These are phyloP conservation scores for Oxycera nigricornis DNA, from an alignment of 2,888 invertebrate species.

Conservation along the genomic window DNA sequence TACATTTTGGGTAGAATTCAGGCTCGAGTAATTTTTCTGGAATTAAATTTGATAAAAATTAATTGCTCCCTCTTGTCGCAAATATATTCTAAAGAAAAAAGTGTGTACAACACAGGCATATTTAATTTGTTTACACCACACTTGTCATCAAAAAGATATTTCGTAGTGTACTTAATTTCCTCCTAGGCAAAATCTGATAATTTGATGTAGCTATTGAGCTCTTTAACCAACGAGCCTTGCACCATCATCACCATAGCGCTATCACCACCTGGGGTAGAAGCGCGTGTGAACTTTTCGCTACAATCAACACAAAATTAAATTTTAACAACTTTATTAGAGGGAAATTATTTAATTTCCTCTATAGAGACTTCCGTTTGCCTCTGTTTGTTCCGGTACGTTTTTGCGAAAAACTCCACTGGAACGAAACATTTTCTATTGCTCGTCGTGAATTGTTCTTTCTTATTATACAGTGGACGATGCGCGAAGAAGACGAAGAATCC, in stretches of 20 bases:
- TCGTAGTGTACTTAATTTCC: neutral
- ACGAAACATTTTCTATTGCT: slow-evolving; percentile 22
- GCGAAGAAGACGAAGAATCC: neutral
- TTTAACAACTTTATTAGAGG: slow-evolving; percentile 39
- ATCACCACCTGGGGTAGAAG: neutral
- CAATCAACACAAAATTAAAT: slow-evolving; percentile 35
- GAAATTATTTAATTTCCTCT: slow-evolving; percentile 40
- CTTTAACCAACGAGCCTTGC: no score
- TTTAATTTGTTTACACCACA: neutral
- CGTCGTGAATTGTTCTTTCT: neutral
- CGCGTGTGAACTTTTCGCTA: neutral
- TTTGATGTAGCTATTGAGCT: neutral
- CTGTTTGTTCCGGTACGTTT: slow-evolving; percentile 37
- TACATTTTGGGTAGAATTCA: no score
- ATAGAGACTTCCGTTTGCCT: slow-evolving; percentile 25
- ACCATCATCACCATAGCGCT: no score
- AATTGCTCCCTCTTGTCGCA: no score
- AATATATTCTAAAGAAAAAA: no score
- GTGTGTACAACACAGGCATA: no score
- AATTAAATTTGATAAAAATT: no score
- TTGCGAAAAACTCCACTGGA: slow-evolving; percentile 14
- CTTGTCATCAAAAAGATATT: neutral
- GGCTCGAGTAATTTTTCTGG: no score
- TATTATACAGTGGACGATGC: neutral
- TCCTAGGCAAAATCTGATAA: neutral